A percentile compares a stretch with the other conserved stretches of the same genome.
Conservation (phyloP, 2,888 invertebrate species). For the Cheilosia grossa region DNA sequence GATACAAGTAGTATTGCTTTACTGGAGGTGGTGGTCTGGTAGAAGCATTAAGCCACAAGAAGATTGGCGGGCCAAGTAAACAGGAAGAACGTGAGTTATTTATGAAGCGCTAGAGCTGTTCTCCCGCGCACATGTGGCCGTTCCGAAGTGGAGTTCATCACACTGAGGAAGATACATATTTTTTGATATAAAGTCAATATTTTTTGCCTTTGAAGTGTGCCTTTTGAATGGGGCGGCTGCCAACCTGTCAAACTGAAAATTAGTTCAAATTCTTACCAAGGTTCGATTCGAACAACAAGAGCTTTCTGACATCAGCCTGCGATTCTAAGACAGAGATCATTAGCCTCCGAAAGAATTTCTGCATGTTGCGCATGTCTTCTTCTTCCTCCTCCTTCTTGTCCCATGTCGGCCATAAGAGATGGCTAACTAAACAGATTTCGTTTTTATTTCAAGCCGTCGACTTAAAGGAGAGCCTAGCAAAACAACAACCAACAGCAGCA, state of each 20-base stretch:
- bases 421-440: slow-evolving; percentile 61
- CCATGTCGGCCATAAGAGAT: slow-evolving; percentile 70
- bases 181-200: slow-evolving; percentile 5
- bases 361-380: slow-evolving; percentile 6
- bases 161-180: neutral
- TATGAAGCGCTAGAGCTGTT: slow-evolving; percentile 34
- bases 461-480: slow-evolving; percentile 1
- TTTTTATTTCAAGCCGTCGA: slow-evolving; percentile 20
- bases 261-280: too few species aligned
- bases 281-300: too few species aligned
- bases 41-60: slow-evolving; percentile 6
- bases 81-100: slow-evolving; percentile 64
- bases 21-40: neutral
- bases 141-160: neutral
- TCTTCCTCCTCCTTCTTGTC: slow-evolving; percentile 31
- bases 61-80: slow-evolving; percentile 50
- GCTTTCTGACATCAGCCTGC: neutral
- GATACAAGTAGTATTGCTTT: neutral
- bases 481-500: slow-evolving; percentile 25
- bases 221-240: neutral
- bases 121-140: neutral
- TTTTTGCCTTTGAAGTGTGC: slow-evolving; percentile 20
- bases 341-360: slow-evolving; percentile 69
- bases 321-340: slow-evolving; percentile 64
- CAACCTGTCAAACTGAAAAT: too few species aligned